Conservation (phyloP, 2,888 invertebrate species). For the Andrena bucephala region DNA sequence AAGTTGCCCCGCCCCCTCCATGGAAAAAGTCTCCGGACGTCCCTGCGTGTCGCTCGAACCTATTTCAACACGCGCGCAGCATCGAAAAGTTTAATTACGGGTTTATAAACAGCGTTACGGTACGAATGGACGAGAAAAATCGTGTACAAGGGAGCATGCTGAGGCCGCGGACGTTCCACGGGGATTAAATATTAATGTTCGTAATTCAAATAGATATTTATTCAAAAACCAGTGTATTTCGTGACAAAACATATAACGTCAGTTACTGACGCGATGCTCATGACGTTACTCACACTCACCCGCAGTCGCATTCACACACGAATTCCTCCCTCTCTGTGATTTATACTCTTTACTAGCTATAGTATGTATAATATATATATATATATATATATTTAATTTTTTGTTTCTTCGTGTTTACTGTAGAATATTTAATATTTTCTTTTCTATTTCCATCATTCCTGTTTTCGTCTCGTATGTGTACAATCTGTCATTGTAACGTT, state of each 20-base stretch:
- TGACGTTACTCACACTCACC: constrained; percentile 74
- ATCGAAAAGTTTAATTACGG: no score
- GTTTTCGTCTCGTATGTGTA: constrained; percentile 66
- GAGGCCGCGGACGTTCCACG: neutral
- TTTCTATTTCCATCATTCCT: constrained; percentile 59
- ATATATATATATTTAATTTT: constrained; percentile 52
- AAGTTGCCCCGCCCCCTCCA: no score
- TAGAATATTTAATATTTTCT: constrained; percentile 66
- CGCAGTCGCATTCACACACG: constrained; percentile 67
- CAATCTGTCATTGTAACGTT: constrained; percentile 65
- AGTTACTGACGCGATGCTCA: constrained; percentile 76
- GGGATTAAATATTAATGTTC: constrained; percentile 34
- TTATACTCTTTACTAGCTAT: constrained; percentile 71
- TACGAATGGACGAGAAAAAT: neutral
- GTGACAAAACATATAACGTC: constrained; percentile 82
- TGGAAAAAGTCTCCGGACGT: no score
- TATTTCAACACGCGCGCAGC: no score
- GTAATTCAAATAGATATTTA: constrained; percentile 83
- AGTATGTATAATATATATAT: constrained; percentile 59
- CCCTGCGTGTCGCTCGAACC: no score
- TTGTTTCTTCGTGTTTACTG: constrained; percentile 58
- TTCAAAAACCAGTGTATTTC: constrained; percentile 83
- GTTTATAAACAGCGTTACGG: neutral
- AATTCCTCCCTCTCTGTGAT: constrained; percentile 57
- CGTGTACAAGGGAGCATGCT: neutral